A percentile compares a stretch with the other conserved stretches of the same genome.
Conservation (phyloP, 2,113 vertebrate species). For the Cryptoleucopteryx plumbea region DNA sequence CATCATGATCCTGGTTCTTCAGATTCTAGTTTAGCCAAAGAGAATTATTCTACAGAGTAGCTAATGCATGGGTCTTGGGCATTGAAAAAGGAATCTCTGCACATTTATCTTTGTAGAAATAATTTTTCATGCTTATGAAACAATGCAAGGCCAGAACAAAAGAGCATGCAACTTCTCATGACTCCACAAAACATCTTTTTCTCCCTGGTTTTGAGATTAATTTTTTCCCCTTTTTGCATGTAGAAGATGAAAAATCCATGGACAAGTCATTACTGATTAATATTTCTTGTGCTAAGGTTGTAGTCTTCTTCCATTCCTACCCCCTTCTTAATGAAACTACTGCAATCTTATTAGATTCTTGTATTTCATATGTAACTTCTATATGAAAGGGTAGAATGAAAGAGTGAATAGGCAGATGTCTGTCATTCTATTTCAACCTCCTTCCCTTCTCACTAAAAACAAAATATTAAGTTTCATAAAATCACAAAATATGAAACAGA, state of each 20-base stretch:
- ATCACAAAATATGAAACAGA: background rate
- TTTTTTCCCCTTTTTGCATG: background rate
- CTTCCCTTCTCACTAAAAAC: background rate
- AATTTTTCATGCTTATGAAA: background rate
- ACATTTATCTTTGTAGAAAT: background rate
- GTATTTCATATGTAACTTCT: background rate
- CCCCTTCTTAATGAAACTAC: background rate
- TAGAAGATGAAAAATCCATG: background rate
- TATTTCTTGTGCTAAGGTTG: background rate
- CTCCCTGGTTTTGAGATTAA: background rate
- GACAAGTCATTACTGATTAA: background rate
- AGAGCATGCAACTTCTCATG: background rate
- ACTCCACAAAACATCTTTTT: background rate
- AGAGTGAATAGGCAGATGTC: background rate
- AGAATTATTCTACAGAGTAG: background rate
- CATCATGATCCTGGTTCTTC: background rate
- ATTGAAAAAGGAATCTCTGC: background rate
- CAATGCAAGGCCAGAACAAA: background rate
- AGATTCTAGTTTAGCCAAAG: background rate
- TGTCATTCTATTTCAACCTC: background rate
- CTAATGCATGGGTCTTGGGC: background rate
- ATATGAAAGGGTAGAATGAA: background rate
- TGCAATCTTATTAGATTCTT: background rate
- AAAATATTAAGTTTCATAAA: background rate
- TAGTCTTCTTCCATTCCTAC: background rate